These are phyloP conservation scores for Tetragonisca angustula DNA, from an alignment of 2,888 invertebrate genomes.

Conservation along the genomic window DNA sequence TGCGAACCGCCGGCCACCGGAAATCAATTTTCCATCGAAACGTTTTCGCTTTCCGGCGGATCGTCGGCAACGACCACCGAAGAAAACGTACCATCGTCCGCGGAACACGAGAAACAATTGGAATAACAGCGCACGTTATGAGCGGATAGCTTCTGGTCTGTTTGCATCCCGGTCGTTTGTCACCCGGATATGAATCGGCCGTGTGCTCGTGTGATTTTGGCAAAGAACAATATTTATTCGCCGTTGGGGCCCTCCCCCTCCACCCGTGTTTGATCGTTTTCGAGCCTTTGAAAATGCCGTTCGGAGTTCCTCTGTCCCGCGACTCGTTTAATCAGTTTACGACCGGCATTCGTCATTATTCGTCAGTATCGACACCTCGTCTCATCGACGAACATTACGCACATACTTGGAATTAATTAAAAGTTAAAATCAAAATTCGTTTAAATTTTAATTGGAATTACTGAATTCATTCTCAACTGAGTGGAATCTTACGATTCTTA, in stretches of 20 bases:
- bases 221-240: slow-evolving; percentile 68
- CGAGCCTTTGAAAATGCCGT: slow-evolving; percentile 51
- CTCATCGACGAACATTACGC: background rate
- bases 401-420: no score
- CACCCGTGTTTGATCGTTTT: slow-evolving; percentile 45
- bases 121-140: slow-evolving; percentile 16
- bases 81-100: slow-evolving; percentile 10
- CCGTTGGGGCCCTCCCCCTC: slow-evolving; percentile 14
- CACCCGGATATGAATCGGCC: slow-evolving; percentile 65
- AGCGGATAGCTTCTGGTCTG: slow-evolving; percentile 20
- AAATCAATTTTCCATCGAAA: slow-evolving; percentile 30
- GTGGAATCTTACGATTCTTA: no score
- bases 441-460: no score
- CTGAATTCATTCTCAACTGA: background rate
- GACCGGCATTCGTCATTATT: background rate
- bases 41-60: background rate
- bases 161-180: slow-evolving; percentile 37
- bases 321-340: background rate
- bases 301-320: background rate
- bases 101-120: slow-evolving; percentile 44
- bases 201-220: slow-evolving; percentile 61
- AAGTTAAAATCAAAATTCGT: no score
- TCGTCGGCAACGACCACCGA: background rate
- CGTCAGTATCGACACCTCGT: background rate
- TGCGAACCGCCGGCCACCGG: background rate